Evolutionary conservation across 2,888 invertebrate genomes (phyloP).

Genomic region (Andrena bucephala): DNA sequence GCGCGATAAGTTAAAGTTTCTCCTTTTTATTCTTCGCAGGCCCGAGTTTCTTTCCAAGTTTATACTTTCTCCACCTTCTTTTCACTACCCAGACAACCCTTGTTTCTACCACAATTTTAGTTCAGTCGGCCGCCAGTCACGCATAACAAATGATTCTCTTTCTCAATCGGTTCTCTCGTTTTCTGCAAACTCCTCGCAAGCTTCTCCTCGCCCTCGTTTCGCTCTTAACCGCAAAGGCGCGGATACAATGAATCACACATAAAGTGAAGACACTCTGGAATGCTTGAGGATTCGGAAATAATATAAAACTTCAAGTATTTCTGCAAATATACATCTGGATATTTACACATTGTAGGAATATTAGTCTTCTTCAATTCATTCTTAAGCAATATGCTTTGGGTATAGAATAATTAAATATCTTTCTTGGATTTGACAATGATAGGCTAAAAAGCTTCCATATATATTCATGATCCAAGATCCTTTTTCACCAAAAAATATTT

Average conservation of each 20-base stretch:
- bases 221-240: slow-evolving; percentile 55
- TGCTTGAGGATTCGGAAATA: too few relatives aligned
- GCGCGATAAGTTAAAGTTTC: slow-evolving; percentile 78
- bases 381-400: too few relatives aligned
- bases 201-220: slow-evolving; percentile 23
- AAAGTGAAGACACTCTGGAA: slow-evolving; percentile 25
- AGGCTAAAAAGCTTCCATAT: too few relatives aligned
- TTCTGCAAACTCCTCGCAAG: slow-evolving; percentile 17
- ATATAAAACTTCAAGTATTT: too few relatives aligned
- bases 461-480: too few relatives aligned
- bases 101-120: slow-evolving; percentile 77
- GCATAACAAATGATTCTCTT: slow-evolving; percentile 78
- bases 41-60: slow-evolving; percentile 73
- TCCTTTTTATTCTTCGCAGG: slow-evolving; percentile 70
- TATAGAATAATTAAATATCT: too few relatives aligned
- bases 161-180: slow-evolving; percentile 19
- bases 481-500: too few relatives aligned
- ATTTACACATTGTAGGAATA: too few relatives aligned
- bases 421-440: too few relatives aligned
- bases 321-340: too few relatives aligned
- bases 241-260: slow-evolving; percentile 61
- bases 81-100: slow-evolving; percentile 65
- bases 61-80: slow-evolving; percentile 74
- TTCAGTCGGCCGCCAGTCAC: slow-evolving; percentile 78
- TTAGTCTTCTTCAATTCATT: too few relatives aligned